These are phyloP conservation scores for Acanthaster planci DNA, from an alignment of 35 echinoderm and acorn worm species.

Conservation along the genomic window DNA sequence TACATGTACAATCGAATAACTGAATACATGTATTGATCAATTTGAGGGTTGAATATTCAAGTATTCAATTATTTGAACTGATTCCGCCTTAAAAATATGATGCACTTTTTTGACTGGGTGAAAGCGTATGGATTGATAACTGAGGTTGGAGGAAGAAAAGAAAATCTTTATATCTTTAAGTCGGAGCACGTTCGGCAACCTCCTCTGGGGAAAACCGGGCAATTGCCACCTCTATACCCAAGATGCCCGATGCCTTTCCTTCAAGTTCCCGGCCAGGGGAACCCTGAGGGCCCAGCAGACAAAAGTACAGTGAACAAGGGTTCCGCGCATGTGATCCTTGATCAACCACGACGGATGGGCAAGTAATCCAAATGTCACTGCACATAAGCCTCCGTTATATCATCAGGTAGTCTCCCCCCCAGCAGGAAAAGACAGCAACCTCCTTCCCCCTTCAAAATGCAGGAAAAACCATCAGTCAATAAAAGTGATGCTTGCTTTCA, in stretches of 20 bases:
- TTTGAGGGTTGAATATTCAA: no score
- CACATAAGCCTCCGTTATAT: not conserved
- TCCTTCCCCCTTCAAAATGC: not conserved
- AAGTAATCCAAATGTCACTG: slow-evolving; percentile 17
- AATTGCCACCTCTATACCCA: not conserved
- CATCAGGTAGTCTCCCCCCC: not conserved
- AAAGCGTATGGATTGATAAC: not conserved
- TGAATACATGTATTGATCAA: no score
- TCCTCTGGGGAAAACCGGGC: not conserved
- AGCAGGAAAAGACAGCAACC: not conserved
- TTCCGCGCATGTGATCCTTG: slow-evolving; percentile 11
- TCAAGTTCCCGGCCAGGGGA: not conserved
- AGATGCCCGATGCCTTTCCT: not conserved
- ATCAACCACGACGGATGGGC: not conserved
- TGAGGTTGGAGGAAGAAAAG: not conserved
- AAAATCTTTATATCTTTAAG: not conserved
- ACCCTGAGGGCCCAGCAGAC: not conserved
- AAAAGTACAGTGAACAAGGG: slow-evolving; percentile 30
- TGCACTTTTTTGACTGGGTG: slow-evolving; percentile 12
- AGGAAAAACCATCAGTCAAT: slow-evolving; percentile 14
- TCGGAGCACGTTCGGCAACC: not conserved
- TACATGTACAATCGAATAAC: no score
- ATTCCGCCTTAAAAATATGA: no score
- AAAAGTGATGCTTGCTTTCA: not conserved
- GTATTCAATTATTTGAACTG: no score